Evolutionary conservation across 1,140 invertebrate genomes (phyloP).

Genomic region (Drosophila azteca): DNA sequence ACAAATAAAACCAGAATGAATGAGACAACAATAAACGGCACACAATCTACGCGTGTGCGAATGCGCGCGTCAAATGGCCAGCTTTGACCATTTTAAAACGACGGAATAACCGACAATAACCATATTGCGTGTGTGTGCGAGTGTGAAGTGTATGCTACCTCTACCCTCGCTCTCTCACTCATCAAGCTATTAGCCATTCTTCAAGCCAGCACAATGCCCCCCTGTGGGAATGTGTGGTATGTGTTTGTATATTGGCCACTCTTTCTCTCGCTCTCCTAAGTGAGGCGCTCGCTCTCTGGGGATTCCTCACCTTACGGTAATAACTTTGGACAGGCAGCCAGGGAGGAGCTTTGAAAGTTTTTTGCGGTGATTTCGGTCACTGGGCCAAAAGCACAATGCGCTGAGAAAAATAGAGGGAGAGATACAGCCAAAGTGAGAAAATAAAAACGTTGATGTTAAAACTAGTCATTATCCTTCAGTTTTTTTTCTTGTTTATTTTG

Average conservation of each 20-base stretch:
- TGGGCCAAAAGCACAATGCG: conserved; percentile 35
- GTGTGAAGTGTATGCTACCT: conserved; percentile 3
- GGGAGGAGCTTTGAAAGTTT: conserved; percentile 38
- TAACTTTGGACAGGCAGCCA: too few relatives aligned
- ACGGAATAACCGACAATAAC: too few relatives aligned
- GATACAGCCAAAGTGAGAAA: conserved; percentile 12
- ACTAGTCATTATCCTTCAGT: conserved; percentile 58
- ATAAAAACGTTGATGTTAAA: conserved; percentile 3
- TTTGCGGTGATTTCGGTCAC: conserved; percentile 55
- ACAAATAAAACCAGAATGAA: conserved; percentile 13
- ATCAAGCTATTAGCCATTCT: too few relatives aligned
- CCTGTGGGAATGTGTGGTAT: too few relatives aligned
- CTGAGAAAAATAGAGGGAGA: neutral
- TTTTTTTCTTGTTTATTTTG: conserved; percentile 31
- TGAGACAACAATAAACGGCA: conserved; percentile 34
- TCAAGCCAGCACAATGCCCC: too few relatives aligned
- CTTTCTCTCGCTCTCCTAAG: too few relatives aligned
- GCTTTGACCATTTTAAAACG: conserved; percentile 48
- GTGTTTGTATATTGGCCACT: too few relatives aligned
- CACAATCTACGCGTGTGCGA: conserved; percentile 51
- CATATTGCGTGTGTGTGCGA: neutral
- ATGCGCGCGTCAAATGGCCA: conserved; percentile 36
- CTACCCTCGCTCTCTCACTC: neutral
- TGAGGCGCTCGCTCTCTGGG: too few relatives aligned
- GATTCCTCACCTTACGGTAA: too few relatives aligned